A percentile compares a stretch with the other conserved stretches of the same genome.
These are phyloP conservation scores for Pangasius krempfi DNA, from an alignment of 2,797 vertebrate species.

Conservation along the genomic window DNA sequence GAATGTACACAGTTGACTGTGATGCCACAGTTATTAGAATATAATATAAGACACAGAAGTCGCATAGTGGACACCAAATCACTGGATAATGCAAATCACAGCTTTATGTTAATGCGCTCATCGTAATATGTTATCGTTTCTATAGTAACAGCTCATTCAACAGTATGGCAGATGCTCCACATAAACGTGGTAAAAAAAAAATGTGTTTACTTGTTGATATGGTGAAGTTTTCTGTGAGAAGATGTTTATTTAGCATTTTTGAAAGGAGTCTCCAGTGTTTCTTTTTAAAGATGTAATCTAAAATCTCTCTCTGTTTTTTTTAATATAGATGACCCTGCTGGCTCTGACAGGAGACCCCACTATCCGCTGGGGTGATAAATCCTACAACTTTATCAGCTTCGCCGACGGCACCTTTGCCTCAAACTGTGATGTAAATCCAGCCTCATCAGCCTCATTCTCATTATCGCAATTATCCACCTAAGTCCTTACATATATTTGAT, in stretches of 20 bases:
- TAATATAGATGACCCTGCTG: slow-evolving; percentile 72
- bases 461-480: neutral
- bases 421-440: slow-evolving; percentile 87
- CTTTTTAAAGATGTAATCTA: neutral
- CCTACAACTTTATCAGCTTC: slow-evolving; percentile 84
- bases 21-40: neutral
- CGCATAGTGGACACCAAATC: neutral
- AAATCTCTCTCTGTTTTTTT: neutral
- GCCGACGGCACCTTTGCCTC: slow-evolving; percentile 84
- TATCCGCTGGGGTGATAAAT: slow-evolving; percentile 95
- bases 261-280: neutral
- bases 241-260: neutral
- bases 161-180: neutral
- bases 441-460: neutral
- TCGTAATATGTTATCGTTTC: neutral
- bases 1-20: neutral
- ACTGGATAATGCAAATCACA: neutral
- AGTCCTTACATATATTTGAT: neutral
- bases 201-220: neutral
- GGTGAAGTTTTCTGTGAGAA: neutral
- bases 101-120: neutral
- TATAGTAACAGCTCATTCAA: neutral
- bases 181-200: neutral
- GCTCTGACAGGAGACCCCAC: slow-evolving; percentile 82
- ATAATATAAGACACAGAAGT: neutral